phyloP scores from a whole-genome alignment of 2,113 vertebrate species.

The Sardina pilchardus region DNA sequence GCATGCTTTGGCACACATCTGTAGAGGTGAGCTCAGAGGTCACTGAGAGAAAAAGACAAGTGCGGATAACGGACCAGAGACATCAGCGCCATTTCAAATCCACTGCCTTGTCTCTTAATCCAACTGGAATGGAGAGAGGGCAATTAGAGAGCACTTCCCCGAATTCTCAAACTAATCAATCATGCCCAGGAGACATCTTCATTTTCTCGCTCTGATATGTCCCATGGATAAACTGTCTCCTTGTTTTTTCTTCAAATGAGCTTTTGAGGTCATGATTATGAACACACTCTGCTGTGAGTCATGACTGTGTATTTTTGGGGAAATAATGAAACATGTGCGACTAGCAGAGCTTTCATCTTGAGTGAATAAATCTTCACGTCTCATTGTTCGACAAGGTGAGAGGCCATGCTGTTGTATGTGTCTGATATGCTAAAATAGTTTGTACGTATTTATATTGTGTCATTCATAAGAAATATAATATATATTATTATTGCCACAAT shows the following conservation, averaged over 20 bases:
- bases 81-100: not conserved
- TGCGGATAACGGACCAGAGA: not conserved
- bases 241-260: not conserved
- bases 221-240: not conserved
- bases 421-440: not conserved
- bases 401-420: not conserved
- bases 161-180: not conserved
- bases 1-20: not conserved
- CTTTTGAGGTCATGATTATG: not conserved
- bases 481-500: conserved; percentile 77
- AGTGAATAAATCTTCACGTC: not conserved
- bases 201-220: not conserved
- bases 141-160: not conserved
- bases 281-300: not conserved
- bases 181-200: not conserved
- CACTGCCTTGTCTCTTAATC: not conserved
- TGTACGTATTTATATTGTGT: not conserved
- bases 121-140: not conserved
- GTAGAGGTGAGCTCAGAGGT: not conserved
- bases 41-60: not conserved
- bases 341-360: not conserved
- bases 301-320: not conserved
- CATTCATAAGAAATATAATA: conserved; percentile 60
- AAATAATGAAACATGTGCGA: not conserved
- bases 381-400: not conserved